phyloP scores from a whole-genome alignment of 2,113 vertebrate species.

The Salvelinus fontinalis region DNA sequence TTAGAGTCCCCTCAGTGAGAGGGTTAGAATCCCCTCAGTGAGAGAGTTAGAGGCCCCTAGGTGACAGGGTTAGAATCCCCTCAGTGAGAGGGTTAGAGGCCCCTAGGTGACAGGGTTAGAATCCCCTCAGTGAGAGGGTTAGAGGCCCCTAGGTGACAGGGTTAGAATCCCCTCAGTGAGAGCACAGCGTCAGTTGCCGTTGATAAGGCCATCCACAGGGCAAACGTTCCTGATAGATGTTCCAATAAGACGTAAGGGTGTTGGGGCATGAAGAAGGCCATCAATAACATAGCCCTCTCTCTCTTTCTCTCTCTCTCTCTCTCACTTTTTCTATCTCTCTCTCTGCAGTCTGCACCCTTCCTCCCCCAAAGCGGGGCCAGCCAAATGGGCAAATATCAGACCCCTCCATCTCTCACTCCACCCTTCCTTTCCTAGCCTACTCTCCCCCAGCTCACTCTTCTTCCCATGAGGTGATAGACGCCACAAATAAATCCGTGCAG shows the following conservation, averaged over 20 bases:
- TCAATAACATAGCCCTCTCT: constrained; percentile 69
- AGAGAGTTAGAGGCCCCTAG: background rate
- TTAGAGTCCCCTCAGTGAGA: constrained; percentile 28
- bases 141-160: background rate
- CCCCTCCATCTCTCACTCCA: constrained; percentile 27
- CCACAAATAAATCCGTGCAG: constrained; percentile 56
- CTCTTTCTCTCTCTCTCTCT: constrained; percentile 57
- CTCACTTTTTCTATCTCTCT: constrained; percentile 29
- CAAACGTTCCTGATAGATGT: constrained; percentile 75
- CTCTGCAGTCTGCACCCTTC: constrained; percentile 10
- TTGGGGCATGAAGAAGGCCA: constrained; percentile 71
- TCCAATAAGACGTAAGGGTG: constrained; percentile 72
- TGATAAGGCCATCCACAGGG: constrained; percentile 64
- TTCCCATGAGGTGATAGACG: constrained; percentile 50
- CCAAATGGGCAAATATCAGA: background rate
- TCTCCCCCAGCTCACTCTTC: constrained; percentile 11
- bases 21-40: constrained; percentile 13
- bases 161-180: constrained; percentile 31
- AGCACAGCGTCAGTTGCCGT: constrained; percentile 41
- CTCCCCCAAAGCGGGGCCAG: constrained; percentile 17
- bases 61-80: constrained; percentile 27
- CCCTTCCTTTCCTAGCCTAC: constrained; percentile 35
- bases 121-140: constrained; percentile 7
- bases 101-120: constrained; percentile 5
- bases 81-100: background rate